A percentile compares a stretch with the other conserved stretches of the same genome.
phyloP scores from a whole-genome alignment of 2,113 vertebrate genomes.

The Oreochromis tanganicae region DNA sequence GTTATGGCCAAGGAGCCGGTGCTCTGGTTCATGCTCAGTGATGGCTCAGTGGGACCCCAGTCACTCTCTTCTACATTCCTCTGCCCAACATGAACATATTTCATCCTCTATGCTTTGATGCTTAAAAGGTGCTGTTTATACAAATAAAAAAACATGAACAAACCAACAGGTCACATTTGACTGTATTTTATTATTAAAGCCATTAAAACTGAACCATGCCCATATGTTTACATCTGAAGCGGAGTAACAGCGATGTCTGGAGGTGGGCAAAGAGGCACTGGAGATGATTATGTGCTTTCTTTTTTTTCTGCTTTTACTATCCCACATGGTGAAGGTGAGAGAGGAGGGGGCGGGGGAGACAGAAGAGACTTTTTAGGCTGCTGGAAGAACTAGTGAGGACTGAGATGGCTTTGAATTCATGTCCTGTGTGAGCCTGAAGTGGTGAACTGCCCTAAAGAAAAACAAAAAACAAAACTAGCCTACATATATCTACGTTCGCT shows the following conservation, averaged over 20 bases:
- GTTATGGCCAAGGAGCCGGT: slow-evolving; percentile 92
- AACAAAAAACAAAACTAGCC: background rate
- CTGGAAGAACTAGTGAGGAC: slow-evolving; percentile 52
- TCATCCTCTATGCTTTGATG: background rate
- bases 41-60: slow-evolving; percentile 35
- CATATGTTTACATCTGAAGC: slow-evolving; percentile 75
- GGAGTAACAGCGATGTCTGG: slow-evolving; percentile 66
- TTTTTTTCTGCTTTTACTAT: slow-evolving; percentile 15
- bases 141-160: slow-evolving; percentile 13
- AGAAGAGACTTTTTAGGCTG: background rate
- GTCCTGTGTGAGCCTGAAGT: slow-evolving; percentile 9
- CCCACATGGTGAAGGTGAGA: slow-evolving; percentile 21
- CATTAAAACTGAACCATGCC: slow-evolving; percentile 79
- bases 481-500: background rate
- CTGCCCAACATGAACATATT: background rate
- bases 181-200: slow-evolving; percentile 78
- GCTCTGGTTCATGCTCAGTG: slow-evolving; percentile 89
- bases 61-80: background rate
- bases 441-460: slow-evolving; percentile 9
- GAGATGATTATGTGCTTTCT: slow-evolving; percentile 70
- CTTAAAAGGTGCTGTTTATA: background rate
- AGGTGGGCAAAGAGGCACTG: slow-evolving; percentile 70
- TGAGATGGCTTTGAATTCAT: slow-evolving; percentile 8
- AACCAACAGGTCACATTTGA: slow-evolving; percentile 53
- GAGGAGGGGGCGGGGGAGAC: background rate